phyloP scores from a whole-genome alignment of 2,113 vertebrate genomes.

The Bos indicus region DNA sequence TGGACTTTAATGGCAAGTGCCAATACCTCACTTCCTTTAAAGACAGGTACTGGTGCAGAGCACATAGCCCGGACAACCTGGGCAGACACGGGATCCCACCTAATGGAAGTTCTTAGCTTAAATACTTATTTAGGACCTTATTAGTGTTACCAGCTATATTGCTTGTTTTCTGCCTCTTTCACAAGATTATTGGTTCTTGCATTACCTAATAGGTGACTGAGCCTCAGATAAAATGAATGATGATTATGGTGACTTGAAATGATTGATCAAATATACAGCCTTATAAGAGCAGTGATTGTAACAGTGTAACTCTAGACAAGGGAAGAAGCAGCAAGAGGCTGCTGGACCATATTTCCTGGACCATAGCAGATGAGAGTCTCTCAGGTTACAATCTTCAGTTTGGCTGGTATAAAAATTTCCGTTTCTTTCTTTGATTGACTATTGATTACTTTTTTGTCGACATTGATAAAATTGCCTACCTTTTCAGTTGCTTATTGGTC shows the following conservation, averaged over 20 bases:
- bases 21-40: neutral
- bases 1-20: neutral
- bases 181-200: neutral
- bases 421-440: neutral
- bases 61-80: no score
- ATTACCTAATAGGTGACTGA: neutral
- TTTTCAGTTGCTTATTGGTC: neutral
- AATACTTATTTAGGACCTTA: neutral
- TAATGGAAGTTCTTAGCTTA: neutral
- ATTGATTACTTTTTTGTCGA: neutral
- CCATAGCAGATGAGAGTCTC: neutral
- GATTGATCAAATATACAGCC: neutral
- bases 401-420: neutral
- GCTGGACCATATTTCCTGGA: neutral
- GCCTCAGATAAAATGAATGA: neutral
- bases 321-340: neutral
- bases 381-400: neutral
- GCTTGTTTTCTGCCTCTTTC: neutral
- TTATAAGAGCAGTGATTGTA: neutral
- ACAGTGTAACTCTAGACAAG: neutral
- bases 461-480: rapidly evolving
- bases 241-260: neutral
- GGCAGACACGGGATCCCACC: neutral
- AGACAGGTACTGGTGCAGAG: neutral
- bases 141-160: neutral